Evolutionary conservation across 2,797 vertebrate genomes (phyloP).

Genomic region (Geotrypetes seraphini): DNA sequence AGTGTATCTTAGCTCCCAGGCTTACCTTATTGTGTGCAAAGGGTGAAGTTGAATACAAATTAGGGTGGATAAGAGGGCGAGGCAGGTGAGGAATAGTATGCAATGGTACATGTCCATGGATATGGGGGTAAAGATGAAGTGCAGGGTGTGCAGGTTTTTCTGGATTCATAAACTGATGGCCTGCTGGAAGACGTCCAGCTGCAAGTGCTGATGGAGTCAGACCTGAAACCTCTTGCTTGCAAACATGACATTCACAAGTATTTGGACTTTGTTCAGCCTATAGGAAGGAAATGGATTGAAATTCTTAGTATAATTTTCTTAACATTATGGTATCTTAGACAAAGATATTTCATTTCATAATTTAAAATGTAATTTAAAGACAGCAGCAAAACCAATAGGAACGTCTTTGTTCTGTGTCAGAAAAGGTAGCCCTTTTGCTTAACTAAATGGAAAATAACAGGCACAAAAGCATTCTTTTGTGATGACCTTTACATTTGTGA

Average conservation of each 20-base stretch:
- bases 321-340: no score
- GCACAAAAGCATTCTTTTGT: no score
- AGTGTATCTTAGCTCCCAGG: background rate
- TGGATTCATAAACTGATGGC: slow-evolving; percentile 82
- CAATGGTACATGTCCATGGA: slow-evolving; percentile 88
- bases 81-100: slow-evolving; percentile 85
- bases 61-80: slow-evolving; percentile 82
- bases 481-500: no score
- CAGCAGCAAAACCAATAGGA: no score
- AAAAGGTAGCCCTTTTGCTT: no score
- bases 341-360: no score
- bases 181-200: slow-evolving; percentile 61
- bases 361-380: no score
- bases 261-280: slow-evolving; percentile 75
- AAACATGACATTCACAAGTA: slow-evolving; percentile 90
- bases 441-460: no score
- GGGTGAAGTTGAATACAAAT: slow-evolving; percentile 82
- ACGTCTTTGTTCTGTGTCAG: no score
- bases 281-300: slow-evolving; percentile 1
- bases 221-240: slow-evolving; percentile 80
- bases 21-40: slow-evolving; percentile 93
- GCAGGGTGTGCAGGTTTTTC: slow-evolving; percentile 85
- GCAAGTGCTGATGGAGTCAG: slow-evolving; percentile 64
- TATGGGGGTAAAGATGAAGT: slow-evolving; percentile 93
- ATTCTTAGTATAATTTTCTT: background rate